Base-by-base conservation (phyloP, 2,888 invertebrate genomes). In the Thera britannica region DNA sequence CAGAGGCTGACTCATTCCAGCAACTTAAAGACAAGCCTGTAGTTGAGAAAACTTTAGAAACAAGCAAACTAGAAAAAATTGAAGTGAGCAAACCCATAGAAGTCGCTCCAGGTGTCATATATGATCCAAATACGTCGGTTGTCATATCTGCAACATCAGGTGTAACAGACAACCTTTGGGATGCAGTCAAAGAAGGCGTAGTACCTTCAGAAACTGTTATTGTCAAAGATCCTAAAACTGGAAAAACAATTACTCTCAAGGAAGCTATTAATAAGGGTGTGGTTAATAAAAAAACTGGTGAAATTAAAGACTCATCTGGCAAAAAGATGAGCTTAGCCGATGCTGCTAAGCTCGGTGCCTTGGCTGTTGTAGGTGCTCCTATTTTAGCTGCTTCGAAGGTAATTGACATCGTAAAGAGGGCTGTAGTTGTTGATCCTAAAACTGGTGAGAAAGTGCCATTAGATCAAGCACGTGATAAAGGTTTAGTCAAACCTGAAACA, bases 201-300 rank as follows among this genome's bases (percentile, higher is more conserved):
- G 90, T 98, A 70, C 95, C 97, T 69, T 88, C 95, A 0, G 95
- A 95, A 72, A 89, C 94, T 1, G 94, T 98, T 0, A 94, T 95
- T 80, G 94, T 98, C 2, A 93, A 95, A 70, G 96, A 97, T 85
- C 96, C 97, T 0, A 88, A 90, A 65, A 95, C 96, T 0, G 96
- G 97, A 11, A 94, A 95, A 82, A 94, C 95, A 72, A 93, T 97
- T 54, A 93, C 95, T n/a, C 88, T 97, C 5, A 94, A 95, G 44
- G 97, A 98, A 84, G 99, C 99, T 0, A 94, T 98, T 49, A 86
- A 95, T 8, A 95, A 95, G 75, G 97, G 97, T 58, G 94, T 98
- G 61, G 94, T 98, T 58, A 96, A 98, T 87, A 95, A 95, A 62
- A 90, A 95, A 63, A 95, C 96, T 0, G 96, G 96, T 2, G 94